These are phyloP conservation scores for Sitobion miscanthi DNA, from an alignment of 1,140 invertebrate genomes.

Conservation along the genomic window DNA sequence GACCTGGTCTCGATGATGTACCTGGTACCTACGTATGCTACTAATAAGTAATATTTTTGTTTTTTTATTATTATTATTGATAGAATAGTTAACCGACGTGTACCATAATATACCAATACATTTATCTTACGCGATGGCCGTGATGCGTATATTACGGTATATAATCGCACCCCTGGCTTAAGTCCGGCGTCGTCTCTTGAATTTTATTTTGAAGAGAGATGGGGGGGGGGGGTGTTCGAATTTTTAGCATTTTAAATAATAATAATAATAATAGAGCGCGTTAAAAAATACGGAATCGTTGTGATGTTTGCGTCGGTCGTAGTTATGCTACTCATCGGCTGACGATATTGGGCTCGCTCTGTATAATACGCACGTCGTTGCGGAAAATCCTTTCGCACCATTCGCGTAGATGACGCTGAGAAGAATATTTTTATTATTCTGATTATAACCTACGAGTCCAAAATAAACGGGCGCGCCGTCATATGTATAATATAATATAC, in stretches of 20 bases:
- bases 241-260: not conserved
- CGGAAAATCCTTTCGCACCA: not conserved
- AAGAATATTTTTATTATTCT: slow-evolving; percentile 1
- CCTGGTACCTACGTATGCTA: no score
- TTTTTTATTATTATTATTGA: no score
- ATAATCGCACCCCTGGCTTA: no score
- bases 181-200: no score
- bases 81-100: no score
- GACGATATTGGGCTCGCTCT: not conserved
- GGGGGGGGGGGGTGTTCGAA: not conserved
- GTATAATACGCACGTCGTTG: not conserved
- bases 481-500: not conserved
- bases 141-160: no score
- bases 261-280: not conserved
- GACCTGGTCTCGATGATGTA: no score
- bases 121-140: no score
- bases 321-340: not conserved
- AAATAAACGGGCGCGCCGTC: not conserved
- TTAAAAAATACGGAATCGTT: not conserved
- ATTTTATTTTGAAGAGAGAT: not conserved
- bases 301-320: not conserved
- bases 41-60: no score
- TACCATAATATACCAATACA: no score
- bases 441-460: not conserved
- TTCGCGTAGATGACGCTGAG: not conserved